A percentile compares a stretch with the other conserved stretches of the same genome.
phyloP scores from a whole-genome alignment of 2,888 invertebrate species.

The Platycnemis pennipes region DNA sequence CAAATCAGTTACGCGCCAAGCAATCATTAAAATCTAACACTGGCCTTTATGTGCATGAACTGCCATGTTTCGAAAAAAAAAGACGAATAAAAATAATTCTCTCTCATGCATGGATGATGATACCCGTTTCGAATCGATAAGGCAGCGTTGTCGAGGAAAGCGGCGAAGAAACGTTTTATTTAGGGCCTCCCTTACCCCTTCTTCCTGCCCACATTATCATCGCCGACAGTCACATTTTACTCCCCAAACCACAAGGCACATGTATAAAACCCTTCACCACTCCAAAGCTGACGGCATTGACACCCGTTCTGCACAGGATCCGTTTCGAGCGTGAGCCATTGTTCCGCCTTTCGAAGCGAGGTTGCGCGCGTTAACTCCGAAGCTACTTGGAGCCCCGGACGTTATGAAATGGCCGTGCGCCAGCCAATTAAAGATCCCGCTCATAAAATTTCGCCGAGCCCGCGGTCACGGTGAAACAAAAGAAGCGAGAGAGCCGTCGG shows the following conservation, averaged over 20 bases:
- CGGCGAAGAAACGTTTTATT: background rate
- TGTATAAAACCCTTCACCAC: constrained; percentile 17
- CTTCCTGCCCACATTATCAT: background rate
- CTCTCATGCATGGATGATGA: background rate
- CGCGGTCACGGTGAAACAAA: background rate
- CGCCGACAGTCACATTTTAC: background rate
- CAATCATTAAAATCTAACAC: background rate
- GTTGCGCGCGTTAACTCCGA: background rate
- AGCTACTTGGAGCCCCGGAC: background rate
- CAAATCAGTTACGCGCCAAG: background rate
- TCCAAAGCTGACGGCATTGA: background rate
- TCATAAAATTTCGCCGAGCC: background rate
- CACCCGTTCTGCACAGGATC: background rate
- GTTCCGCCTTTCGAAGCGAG: background rate
- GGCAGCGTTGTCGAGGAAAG: background rate
- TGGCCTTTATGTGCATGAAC: background rate
- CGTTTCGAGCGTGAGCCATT: background rate
- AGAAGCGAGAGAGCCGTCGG: background rate
- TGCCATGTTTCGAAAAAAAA: background rate
- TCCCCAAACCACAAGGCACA: background rate
- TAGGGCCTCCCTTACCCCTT: too few relatives aligned
- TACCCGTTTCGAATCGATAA: background rate
- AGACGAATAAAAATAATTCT: background rate
- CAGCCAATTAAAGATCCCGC: constrained; percentile 22
- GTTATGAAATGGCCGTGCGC: background rate